Evolutionary conservation across 2,888 invertebrate species (phyloP), one percentile per base, ranked within the genome.

Genomic region (Erynnis tages): DNA sequence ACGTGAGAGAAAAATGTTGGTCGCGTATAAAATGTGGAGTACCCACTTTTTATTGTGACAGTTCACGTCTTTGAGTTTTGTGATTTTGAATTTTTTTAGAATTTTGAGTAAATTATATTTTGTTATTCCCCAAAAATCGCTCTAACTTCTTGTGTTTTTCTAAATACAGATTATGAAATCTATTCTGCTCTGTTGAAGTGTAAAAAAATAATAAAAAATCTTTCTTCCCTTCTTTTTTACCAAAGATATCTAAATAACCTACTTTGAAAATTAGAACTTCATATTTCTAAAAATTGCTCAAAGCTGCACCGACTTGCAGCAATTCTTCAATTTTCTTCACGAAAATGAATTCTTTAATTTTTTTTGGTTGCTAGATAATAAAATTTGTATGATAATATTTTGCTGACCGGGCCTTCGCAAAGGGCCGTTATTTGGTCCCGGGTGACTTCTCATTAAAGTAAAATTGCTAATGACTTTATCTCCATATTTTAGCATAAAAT

Each of bases 401-500:
- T 60, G 84, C 83, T 85, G 85, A 86, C 82, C 77, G 70, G 60
- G 67, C 61, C 60, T 53, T 40, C 65, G 60, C 60, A 65, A 69
- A 72, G 69, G 71, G 63, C 62, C 57, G 67, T 65, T 64, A 71
- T 67, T 72, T 62, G 66, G 67, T 64, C 65, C 65, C 65, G 53
- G 59, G 65, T 69, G 79, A 79, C 81, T 77, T 79, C 79, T 82
- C 75, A 81, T 84, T 83, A 79, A 75, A 83, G 54, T 58, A 60
- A 61, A 86, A 82, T 82, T 81, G 77, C 77, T 85, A 87, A 88
- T 84, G 85, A 79, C 79, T 75, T 73, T 71, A 88, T 88, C 78
- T 85, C 79, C 88, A 88, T 86, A 83, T 79, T 82, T 88, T 88
- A 76, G 79, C 88, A 85, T 88, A 78, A 82, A 82, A 74, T 79